Base-by-base conservation (phyloP, 2,113 vertebrate genomes). In the Cynoglossus semilaevis region DNA sequence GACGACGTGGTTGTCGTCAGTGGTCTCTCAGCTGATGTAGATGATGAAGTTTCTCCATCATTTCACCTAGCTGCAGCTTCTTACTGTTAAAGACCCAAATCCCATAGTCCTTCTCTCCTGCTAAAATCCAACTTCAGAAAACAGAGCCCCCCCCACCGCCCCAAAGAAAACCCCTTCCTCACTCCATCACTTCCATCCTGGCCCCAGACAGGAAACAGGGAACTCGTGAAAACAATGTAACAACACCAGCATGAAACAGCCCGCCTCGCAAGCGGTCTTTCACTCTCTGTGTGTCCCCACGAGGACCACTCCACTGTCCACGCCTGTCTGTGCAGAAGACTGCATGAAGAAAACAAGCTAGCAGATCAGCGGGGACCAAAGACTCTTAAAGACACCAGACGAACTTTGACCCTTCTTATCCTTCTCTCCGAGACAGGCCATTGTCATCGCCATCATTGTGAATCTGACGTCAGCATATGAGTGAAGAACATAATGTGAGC, bases 221-320 rank as follows among this genome's bases (percentile, higher is more conserved):
- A 54, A 48, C 63, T 77, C 79, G 69, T 74, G 50, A 80, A 67
- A 72, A 76, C 47, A 72, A 68, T 69, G 72, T 66, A 90, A 88
- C 88, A 92, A 88, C 89, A 92, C 91, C 90, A 92, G 91, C 91
- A 91, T 90, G 88, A 91, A 45, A 85, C 81, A 63, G 71, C 82
- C 62, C 69, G 78, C 74, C 71, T 82, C 57, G 37, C 66, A 72
- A 77, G 42, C 22, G 14, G 74, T 71, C 9, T 34, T 15, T 51
- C 69, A 65, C 52, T 22, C 58, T 58, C 66, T 51, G 40, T 41
- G 57, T 77, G 34, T 36, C 11, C 36, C 73, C 60, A 63, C 77
- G 68, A 6, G 53, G 68, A 57, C 15, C 7, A 15, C 13, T 44
- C 56, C 46, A 44, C 76, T 84, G 86, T 71, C 74, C 58, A 66